Evolutionary conservation across 2,888 invertebrate species (phyloP), one percentile per base, ranked within the genome.

Genomic region (Itoplectis maculator): DNA sequence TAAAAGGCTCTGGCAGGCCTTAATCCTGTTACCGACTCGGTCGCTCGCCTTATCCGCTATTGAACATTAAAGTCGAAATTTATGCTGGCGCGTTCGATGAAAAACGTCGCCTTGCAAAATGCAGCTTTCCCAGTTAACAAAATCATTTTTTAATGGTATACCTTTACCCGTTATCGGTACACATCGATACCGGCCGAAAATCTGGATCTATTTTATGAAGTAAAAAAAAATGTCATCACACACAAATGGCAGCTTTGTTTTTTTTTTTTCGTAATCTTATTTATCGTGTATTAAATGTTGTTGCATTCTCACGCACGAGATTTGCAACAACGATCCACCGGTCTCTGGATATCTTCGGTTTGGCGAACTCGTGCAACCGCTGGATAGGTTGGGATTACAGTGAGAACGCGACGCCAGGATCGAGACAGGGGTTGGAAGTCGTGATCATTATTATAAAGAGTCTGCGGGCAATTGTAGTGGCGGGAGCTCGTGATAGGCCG

Each of bases 401-500:
- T 37, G 61, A 51, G 49, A 77, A 80, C 73, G 61, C 61, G 63
- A 73, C 73, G 54, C 54, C 49, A 23, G 59, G 18, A 72, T 51
- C 45, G 47, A 8, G 56, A 74, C 68, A 79, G 78, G 84, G 86
- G 83, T 84, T 82, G 83, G 73, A 84, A 82, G 79, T 78, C 69
- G 70, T 51, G 68, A 78, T 82, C 78, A 49, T 80, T 77, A 72
- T 80, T 80, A 61, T 56, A 8, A 47, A 35, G 29, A 47, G 18
- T n/a, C 11, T n/a, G n/a, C 42, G 49, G 18, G 68, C 54, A 79
- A 66, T 81, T 70, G 76, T 29, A 66, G 69, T 80, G 63, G 61
- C 68, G 13, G 13, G 61, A 75, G 45, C 56, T 47, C 47, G 23
- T 69, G 75, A 91, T 90, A 90, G 90, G 90, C 49, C 74, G 69